Conservation (phyloP, 2,113 vertebrate genomes). For the Fregetta grallaria region DNA sequence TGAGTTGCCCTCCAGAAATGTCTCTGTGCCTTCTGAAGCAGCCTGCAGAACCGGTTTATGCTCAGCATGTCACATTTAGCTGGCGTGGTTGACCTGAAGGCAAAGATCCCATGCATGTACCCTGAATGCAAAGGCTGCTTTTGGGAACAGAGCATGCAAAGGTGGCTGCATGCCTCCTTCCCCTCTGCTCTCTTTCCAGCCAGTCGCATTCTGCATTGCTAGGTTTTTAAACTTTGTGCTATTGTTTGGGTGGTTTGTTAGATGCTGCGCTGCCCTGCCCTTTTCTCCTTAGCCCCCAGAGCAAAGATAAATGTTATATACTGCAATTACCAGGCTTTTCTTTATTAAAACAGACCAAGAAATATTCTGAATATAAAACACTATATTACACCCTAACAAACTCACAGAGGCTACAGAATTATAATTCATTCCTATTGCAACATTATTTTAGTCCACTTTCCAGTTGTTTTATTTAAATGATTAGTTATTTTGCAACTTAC, state of each 20-base stretch:
- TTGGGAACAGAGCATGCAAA: not conserved
- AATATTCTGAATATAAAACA: constrained; percentile 31
- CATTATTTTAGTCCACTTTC: not conserved
- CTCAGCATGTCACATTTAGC: accelerated
- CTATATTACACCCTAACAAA: not conserved
- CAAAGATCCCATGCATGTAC: accelerated
- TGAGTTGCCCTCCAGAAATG: not conserved
- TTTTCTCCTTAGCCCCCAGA: not conserved
- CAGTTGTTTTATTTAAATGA: constrained; percentile 36
- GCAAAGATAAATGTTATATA: not conserved
- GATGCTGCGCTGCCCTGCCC: not conserved
- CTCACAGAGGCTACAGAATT: constrained; percentile 21
- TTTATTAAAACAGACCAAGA: not conserved
- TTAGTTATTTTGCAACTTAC: constrained; percentile 14
- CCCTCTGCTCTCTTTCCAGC: not conserved
- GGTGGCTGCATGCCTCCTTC: not conserved
- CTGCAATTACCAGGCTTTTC: constrained; percentile 17
- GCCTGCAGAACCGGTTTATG: not conserved
- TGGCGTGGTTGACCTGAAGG: not conserved
- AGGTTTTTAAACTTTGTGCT: not conserved
- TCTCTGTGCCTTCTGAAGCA: not conserved
- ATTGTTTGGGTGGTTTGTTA: not conserved
- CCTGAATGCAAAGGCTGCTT: not conserved
- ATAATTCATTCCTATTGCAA: not conserved
- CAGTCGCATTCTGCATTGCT: accelerated